These are phyloP conservation scores for Euglossa dilemma DNA, from an alignment of 1,140 invertebrate species.

Conservation along the genomic window DNA sequence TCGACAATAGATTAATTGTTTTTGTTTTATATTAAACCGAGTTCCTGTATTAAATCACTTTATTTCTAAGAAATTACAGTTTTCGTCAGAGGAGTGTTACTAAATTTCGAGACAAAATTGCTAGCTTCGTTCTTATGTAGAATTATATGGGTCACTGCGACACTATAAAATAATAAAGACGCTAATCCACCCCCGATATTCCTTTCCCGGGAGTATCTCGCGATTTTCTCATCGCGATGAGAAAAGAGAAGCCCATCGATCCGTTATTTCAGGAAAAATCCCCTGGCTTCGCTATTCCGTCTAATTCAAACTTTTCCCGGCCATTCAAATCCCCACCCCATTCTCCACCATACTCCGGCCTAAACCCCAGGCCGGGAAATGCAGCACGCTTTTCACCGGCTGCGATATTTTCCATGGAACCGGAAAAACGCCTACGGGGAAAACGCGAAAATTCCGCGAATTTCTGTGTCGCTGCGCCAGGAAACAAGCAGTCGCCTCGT, in stretches of 20 bases:
- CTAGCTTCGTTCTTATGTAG: too few species aligned
- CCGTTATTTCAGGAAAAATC: neutral
- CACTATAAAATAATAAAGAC: neutral
- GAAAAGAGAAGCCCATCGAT: neutral
- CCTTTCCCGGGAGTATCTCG: neutral
- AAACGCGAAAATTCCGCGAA: conserved; percentile 10
- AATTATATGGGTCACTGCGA: too few species aligned
- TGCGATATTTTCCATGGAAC: neutral
- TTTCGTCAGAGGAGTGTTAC: too few species aligned
- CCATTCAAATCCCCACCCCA: neutral
- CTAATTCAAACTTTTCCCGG: conserved; percentile 13
- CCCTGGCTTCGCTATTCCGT: neutral
- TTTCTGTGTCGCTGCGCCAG: neutral
- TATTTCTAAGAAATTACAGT: too few species aligned
- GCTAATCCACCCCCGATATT: neutral
- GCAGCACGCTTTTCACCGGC: neutral
- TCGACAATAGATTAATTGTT: too few species aligned
- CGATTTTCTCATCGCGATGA: neutral
- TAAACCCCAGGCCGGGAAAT: neutral
- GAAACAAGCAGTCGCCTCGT: conserved; percentile 29
- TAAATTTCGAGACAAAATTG: too few species aligned
- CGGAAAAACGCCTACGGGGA: neutral
- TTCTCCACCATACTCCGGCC: neutral
- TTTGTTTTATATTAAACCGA: too few species aligned
- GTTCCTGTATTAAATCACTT: too few species aligned